phyloP scores from a whole-genome alignment of 2,888 invertebrate genomes.

The Spilarctia lutea region DNA sequence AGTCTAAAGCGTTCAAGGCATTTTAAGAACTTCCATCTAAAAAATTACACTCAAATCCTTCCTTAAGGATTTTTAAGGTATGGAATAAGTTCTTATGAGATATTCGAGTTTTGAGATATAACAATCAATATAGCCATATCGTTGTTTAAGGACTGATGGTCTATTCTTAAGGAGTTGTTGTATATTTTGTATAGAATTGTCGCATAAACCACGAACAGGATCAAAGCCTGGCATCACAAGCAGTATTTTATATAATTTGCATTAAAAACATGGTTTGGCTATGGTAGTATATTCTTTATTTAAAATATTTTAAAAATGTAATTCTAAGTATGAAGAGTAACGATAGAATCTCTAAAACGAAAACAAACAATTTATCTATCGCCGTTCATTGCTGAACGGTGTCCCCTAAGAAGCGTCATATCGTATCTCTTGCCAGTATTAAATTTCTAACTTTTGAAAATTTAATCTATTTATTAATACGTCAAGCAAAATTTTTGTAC shows the following conservation, averaged over 20 bases:
- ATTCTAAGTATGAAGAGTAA: not conserved
- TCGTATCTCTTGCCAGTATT: too few species aligned
- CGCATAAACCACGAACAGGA: not conserved
- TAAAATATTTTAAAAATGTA: not conserved
- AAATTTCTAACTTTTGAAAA: too few species aligned
- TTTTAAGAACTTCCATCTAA: not conserved
- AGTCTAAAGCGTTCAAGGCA: not conserved
- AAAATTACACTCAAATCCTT: not conserved
- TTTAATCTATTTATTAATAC: too few species aligned
- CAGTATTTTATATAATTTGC: not conserved
- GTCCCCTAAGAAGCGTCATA: too few species aligned
- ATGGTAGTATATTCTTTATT: not conserved
- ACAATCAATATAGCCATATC: not conserved
- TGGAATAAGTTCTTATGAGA: not conserved
- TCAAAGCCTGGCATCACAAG: not conserved
- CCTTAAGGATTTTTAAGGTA: not conserved
- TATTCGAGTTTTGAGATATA: not conserved
- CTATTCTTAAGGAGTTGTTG: not conserved
- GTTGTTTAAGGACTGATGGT: not conserved
- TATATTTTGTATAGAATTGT: not conserved
- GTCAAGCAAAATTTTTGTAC: too few species aligned
- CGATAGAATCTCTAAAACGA: not conserved
- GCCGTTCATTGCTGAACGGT: too few species aligned
- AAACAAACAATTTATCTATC: too few species aligned
- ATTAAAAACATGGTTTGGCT: not conserved